Evolutionary conservation across 2,113 vertebrate species (phyloP).

Genomic region (Nestor notabilis): DNA sequence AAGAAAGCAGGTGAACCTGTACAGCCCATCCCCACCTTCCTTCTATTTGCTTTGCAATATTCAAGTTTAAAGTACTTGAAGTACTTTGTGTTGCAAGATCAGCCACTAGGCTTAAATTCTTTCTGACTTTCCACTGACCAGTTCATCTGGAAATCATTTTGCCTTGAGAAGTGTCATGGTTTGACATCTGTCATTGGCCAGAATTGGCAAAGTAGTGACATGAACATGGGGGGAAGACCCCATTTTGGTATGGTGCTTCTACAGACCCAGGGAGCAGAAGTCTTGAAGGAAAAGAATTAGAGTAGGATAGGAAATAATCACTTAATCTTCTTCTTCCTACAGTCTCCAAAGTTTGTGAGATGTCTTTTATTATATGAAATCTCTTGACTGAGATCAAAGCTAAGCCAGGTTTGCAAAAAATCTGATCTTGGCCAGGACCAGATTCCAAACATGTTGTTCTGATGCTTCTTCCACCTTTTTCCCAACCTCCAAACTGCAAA

Average conservation of each 20-base stretch:
- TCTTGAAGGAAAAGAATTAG: not conserved
- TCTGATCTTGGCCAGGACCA: not conserved
- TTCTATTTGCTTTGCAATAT: slow-evolving; percentile 38
- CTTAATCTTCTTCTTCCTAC: not conserved
- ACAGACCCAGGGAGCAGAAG: not conserved
- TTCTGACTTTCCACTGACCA: not conserved
- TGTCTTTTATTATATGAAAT: not conserved
- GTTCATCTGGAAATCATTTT: not conserved
- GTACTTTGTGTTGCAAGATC: not conserved
- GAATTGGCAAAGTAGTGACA: not conserved
- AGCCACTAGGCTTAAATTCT: not conserved
- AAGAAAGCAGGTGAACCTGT: not conserved
- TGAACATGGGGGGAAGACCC: not conserved
- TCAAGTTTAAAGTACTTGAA: slow-evolving; percentile 7
- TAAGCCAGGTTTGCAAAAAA: not conserved
- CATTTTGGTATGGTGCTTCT: not conserved
- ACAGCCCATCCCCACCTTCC: not conserved
- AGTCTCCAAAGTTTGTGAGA: not conserved
- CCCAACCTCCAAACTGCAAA: not conserved
- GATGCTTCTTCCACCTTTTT: not conserved
- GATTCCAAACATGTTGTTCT: not conserved
- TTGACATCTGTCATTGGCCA: not conserved
- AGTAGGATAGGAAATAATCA: not conserved
- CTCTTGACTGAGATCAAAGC: not conserved
- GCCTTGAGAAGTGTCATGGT: not conserved